Evolutionary conservation across 2,113 vertebrate genomes (phyloP).

Genomic region (Heteronetta atricapilla): DNA sequence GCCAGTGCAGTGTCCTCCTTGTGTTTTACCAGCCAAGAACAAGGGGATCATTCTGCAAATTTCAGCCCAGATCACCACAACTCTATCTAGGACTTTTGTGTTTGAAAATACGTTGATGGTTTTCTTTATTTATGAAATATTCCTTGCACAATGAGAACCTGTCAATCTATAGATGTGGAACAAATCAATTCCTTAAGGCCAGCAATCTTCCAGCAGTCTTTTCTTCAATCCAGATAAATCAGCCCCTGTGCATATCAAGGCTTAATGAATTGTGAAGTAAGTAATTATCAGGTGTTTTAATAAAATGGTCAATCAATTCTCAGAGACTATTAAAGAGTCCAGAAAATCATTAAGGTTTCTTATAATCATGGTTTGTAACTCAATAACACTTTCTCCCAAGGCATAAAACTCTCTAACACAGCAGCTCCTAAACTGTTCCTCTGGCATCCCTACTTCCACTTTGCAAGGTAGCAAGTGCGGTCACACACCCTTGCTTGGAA

Average conservation of each 20-base stretch:
- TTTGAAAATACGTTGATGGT: not conserved
- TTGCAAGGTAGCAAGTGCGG: slow-evolving; percentile 16
- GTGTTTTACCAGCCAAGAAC: not conserved
- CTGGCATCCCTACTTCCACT: not conserved
- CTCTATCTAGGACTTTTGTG: not conserved
- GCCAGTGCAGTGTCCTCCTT: not conserved
- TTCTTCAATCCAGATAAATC: not conserved
- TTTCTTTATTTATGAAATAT: not conserved
- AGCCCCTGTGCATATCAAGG: not conserved
- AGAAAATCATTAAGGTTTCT: not conserved
- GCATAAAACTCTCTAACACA: not conserved
- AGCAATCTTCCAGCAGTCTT: not conserved
- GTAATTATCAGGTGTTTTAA: not conserved
- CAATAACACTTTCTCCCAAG: not conserved
- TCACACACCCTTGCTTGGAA: slow-evolving; percentile 58
- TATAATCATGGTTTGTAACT: not conserved
- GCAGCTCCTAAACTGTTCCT: not conserved
- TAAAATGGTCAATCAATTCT: not conserved
- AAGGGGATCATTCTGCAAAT: not conserved
- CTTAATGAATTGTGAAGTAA: not conserved
- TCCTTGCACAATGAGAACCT: not conserved
- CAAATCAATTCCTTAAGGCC: not conserved
- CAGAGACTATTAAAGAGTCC: not conserved
- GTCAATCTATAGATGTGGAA: not conserved
- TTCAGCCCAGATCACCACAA: not conserved